Evolutionary conservation across 2,888 invertebrate genomes (phyloP), one percentile per base, ranked within the genome.

Genomic region (Nomada hirtipes): DNA sequence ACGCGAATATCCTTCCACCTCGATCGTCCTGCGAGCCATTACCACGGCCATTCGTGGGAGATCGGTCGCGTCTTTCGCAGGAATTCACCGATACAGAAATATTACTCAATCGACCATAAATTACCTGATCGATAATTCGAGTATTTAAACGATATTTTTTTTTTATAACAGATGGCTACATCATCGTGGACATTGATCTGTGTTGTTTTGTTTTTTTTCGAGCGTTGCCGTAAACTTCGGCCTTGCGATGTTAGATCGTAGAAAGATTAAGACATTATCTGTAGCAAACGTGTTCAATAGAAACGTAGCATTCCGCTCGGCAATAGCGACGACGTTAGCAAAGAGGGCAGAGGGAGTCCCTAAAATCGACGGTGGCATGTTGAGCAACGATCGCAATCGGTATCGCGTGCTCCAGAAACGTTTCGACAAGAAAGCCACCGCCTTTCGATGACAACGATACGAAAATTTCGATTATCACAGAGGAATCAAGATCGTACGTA

Each of bases 361-460:
- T 79, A 76, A 86, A 79, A 78, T 86, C 86, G 36, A 82, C 80
- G 81, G 75, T 81, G 71, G 61, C 68, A 18, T 59, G 86, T 86
- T 86, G 83, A 70, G 76, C 82, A 87, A 87, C 80, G 80, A 83
- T 87, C 79, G 87, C 79, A 80, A 85, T 86, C 88, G 88, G 86
- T 88, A 90, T 90, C 88, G 85, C 88, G 89, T 89, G 89, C 85
- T 88, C 89, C 75, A 85, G 86, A 89, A 89, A 89, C 86, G 78
- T 87, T 84, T 77, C 76, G 85, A 72, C 79, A 59, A 60, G 79
- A 88, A 76, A 81, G 63, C 69, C 74, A 60, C 77, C 69, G 75
- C 80, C 85, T 85, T 64, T 85, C 83, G 79, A 81, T 76, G 75
- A 78, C 72, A 47, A 69, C 83, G 74, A 83, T 74, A 85, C 79